These are phyloP conservation scores for Coremacera marginata DNA, from an alignment of 2,888 invertebrate species.

Conservation along the genomic window DNA sequence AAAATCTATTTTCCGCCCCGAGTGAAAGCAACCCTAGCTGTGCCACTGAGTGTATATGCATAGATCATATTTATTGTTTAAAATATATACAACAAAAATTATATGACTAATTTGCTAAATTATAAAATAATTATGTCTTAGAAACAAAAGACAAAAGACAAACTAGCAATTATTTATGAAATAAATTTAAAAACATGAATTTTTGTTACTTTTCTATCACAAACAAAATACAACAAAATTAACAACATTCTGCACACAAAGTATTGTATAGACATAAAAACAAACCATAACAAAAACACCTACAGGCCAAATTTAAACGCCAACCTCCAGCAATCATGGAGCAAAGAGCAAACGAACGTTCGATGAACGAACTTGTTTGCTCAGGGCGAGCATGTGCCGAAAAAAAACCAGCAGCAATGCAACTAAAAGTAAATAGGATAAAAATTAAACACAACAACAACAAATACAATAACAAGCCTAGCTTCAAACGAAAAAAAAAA, in stretches of 20 bases:
- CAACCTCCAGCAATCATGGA: background rate
- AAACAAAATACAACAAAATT: background rate
- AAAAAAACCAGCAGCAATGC: background rate
- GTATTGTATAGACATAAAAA: background rate
- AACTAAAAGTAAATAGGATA: no score
- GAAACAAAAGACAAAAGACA: slow-evolving; percentile 9
- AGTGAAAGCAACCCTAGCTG: no score
- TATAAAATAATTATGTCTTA: background rate
- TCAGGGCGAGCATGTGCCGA: background rate
- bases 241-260: background rate
- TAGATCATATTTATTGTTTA: no score
- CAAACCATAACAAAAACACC: background rate
- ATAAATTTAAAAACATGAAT: no score
- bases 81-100: no score
- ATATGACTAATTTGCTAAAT: no score
- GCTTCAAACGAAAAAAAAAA: background rate
- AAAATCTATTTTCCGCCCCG: no score
- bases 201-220: no score
- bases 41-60: no score
- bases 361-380: background rate
- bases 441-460: background rate
- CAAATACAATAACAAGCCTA: background rate
- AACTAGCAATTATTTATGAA: background rate
- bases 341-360: background rate
- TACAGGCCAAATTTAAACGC: background rate